phyloP scores from a whole-genome alignment of 2,888 invertebrate genomes.

The Psylliodes chrysocephalus region DNA sequence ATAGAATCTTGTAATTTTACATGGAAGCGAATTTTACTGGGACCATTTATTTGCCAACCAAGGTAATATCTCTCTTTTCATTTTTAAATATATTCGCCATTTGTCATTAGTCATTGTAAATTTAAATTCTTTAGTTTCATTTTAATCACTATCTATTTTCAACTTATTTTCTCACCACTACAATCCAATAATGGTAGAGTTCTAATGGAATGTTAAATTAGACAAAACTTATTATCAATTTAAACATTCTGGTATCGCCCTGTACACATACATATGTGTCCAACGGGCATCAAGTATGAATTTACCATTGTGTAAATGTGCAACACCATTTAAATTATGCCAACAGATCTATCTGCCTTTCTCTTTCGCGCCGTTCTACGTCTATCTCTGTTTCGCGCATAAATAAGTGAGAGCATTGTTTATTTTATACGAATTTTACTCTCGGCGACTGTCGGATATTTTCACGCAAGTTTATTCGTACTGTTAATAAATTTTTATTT shows the following conservation, averaged over 20 bases:
- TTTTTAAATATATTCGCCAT: no score
- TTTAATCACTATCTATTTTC: no score
- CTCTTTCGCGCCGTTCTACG: neutral
- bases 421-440: constrained; percentile 1
- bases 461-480: neutral
- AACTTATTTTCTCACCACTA: no score
- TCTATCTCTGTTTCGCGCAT: neutral
- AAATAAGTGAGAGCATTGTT: neutral
- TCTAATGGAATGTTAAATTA: no score
- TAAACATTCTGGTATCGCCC: neutral
- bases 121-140: no score
- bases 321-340: constrained; percentile 9
- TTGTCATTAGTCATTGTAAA: no score
- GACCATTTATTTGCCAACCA: no score
- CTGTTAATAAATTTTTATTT: constrained; percentile 1
- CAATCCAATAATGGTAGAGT: no score
- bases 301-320: constrained; percentile 25
- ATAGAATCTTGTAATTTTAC: no score
- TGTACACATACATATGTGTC: constrained; percentile 14
- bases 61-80: no score
- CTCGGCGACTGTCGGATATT: constrained; percentile 1
- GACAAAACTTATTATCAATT: no score
- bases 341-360: neutral
- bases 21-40: no score
- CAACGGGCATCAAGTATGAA: constrained; percentile 10